A percentile compares a stretch with the other conserved stretches of the same genome.
phyloP scores from a whole-genome alignment of 2,113 vertebrate species.

The Eurystomus gularis region DNA sequence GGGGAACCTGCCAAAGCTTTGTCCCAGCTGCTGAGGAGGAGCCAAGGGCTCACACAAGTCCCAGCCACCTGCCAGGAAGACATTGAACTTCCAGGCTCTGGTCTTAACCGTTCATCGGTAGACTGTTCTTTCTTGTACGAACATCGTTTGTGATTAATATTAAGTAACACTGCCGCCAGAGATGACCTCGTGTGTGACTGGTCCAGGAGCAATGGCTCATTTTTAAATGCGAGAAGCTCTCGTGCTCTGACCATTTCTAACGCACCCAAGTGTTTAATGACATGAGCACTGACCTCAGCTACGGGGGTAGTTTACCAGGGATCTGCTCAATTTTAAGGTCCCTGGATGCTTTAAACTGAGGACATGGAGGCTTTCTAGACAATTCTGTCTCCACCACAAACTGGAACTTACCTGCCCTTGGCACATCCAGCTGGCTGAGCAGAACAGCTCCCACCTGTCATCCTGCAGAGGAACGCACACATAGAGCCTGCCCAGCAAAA shows the following conservation, averaged over 20 bases:
- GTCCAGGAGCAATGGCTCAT: neutral
- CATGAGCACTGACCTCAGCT: neutral
- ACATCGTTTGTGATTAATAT: neutral
- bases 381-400: neutral
- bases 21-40: neutral
- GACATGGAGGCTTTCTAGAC: neutral
- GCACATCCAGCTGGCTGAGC: neutral
- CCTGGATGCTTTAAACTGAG: neutral
- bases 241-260: neutral
- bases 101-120: no score
- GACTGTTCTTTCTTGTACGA: neutral
- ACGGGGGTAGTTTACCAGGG: neutral
- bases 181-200: neutral
- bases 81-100: no score
- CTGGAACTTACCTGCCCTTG: fast-evolving
- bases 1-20: no score
- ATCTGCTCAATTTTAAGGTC: neutral
- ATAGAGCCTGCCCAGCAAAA: neutral
- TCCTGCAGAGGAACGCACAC: neutral
- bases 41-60: neutral
- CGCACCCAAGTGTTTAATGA: neutral
- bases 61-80: neutral
- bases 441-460: neutral
- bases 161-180: neutral
- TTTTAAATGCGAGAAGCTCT: neutral